Evolutionary conservation across 2,113 vertebrate species (phyloP).

Genomic region (Leucosticte australis): DNA sequence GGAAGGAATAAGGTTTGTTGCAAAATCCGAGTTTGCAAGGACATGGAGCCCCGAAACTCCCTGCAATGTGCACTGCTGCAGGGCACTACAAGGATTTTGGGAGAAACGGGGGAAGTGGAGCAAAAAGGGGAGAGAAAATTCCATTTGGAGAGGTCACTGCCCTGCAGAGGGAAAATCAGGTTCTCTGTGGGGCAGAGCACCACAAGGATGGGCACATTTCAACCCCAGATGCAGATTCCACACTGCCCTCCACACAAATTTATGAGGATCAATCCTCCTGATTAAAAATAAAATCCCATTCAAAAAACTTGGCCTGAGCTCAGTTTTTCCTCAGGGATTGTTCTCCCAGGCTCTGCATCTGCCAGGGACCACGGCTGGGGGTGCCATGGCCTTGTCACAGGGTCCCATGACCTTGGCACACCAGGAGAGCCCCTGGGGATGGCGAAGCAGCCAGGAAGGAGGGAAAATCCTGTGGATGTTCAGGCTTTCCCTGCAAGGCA

Average conservation of each 20-base stretch:
- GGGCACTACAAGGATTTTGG: neutral
- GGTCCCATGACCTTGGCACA: neutral
- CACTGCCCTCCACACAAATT: neutral
- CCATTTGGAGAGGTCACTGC: neutral
- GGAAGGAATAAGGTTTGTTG: neutral
- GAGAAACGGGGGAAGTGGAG: neutral
- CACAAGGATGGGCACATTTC: fast-evolving
- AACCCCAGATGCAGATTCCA: neutral
- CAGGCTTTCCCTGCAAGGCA: neutral
- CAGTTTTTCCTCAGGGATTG: fast-evolving
- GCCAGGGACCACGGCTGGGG: fast-evolving
- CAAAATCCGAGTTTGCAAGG: neutral
- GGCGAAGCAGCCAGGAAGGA: neutral
- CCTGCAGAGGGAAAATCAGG: neutral
- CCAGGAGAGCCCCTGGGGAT: neutral
- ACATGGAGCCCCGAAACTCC: neutral
- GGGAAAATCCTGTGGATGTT: neutral
- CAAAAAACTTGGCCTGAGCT: neutral
- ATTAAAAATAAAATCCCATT: neutral
- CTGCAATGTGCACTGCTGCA: neutral
- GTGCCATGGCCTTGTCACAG: fast-evolving
- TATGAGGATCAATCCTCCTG: neutral
- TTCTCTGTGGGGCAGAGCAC: neutral
- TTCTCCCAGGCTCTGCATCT: neutral
- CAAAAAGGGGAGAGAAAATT: neutral